phyloP scores from a whole-genome alignment of 2,888 invertebrate species.

The Orchestes rusci region DNA sequence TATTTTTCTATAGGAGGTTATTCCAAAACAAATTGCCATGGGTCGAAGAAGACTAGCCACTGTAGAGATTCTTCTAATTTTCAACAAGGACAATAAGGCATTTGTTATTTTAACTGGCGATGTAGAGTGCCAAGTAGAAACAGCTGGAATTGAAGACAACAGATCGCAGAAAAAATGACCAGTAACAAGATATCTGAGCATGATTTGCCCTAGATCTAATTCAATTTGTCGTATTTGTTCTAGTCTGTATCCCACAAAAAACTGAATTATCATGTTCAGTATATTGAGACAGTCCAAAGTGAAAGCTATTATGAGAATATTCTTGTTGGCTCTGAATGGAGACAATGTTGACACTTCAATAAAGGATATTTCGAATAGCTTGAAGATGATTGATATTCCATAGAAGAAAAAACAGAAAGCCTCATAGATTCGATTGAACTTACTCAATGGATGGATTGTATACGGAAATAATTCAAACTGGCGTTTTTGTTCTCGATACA shows the following conservation, averaged over 20 bases:
- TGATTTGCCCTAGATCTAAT: slow-evolving; percentile 16
- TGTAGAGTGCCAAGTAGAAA: neutral
- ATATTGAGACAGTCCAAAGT: neutral
- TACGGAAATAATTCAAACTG: slow-evolving; percentile 18
- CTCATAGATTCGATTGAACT: slow-evolving; percentile 23
- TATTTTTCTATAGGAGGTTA: slow-evolving; percentile 7
- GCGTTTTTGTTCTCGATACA: slow-evolving; percentile 22
- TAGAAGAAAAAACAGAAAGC: slow-evolving; percentile 13
- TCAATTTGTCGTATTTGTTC: slow-evolving; percentile 13
- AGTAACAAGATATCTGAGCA: slow-evolving; percentile 20
- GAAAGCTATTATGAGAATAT: too few species aligned
- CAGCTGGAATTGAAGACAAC: slow-evolving; percentile 22
- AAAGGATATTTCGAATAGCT: too few species aligned
- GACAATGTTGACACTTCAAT: too few species aligned
- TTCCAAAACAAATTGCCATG: slow-evolving; percentile 8
- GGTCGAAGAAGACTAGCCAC: slow-evolving; percentile 11
- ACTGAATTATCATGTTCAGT: slow-evolving; percentile 23
- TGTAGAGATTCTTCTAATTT: slow-evolving; percentile 10
- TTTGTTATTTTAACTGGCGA: neutral
- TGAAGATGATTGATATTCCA: too few species aligned
- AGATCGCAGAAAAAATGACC: slow-evolving; percentile 25
- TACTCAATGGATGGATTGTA: slow-evolving; percentile 29
- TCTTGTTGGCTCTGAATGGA: too few species aligned
- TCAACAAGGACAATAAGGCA: slow-evolving; percentile 6
- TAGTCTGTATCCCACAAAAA: slow-evolving; percentile 23